These are phyloP conservation scores for Elgaria multicarinata DNA, from an alignment of 2,113 vertebrate genomes.

Conservation along the genomic window DNA sequence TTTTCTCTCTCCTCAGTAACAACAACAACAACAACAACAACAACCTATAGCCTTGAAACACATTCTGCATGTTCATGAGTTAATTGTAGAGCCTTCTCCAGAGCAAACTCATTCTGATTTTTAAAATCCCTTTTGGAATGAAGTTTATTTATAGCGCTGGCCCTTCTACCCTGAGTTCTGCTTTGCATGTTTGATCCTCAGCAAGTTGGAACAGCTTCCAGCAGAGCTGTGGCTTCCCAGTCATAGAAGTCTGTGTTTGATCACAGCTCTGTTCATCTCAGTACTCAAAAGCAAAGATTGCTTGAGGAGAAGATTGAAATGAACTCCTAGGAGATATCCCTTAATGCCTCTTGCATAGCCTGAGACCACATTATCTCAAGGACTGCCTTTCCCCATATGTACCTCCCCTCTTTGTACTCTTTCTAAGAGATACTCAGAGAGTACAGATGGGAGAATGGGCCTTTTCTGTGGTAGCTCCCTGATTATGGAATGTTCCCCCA, in stretches of 20 bases:
- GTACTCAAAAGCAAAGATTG: neutral
- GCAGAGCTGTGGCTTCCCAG: neutral
- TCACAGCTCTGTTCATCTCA: neutral
- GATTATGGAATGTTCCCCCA: neutral
- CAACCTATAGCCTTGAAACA: neutral
- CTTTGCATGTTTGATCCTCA: neutral
- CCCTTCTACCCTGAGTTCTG: neutral
- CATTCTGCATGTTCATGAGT: neutral
- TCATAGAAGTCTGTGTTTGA: neutral
- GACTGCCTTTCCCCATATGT: too few species aligned
- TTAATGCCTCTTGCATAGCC: too few species aligned
- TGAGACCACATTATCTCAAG: too few species aligned
- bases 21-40: too few species aligned
- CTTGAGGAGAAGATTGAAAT: neutral
- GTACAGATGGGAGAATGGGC: too few species aligned
- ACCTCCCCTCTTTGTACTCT: too few species aligned
- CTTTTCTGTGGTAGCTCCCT: neutral
- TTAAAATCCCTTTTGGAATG: neutral
- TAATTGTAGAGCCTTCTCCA: neutral
- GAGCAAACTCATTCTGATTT: neutral
- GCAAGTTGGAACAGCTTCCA: constrained; percentile 1
- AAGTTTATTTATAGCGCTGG: neutral
- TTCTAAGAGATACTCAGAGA: too few species aligned
- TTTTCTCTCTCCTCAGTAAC: neutral
- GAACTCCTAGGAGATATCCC: neutral